Percentiles rank a stretch among this genome's conserved stretches.
Conservation (phyloP, 2,113 vertebrate genomes). For the Pachyramphus minor region DNA sequence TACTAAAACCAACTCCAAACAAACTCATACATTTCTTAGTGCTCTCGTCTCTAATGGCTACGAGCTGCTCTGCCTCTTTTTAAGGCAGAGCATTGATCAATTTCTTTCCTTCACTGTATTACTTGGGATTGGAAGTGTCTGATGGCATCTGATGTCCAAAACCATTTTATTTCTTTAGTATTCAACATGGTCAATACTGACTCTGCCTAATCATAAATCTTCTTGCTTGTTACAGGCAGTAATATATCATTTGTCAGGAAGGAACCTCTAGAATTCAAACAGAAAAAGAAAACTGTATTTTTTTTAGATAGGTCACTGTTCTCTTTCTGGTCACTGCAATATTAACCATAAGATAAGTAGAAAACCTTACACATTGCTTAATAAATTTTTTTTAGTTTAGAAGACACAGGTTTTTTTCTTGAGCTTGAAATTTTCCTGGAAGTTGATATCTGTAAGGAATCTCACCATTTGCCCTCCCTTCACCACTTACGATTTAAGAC, state of each 20-base stretch:
- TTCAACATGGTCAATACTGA: background rate
- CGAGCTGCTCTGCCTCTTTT: background rate
- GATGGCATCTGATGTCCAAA: background rate
- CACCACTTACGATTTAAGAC: background rate
- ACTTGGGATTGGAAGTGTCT: background rate
- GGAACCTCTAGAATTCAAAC: background rate
- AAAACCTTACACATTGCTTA: rapidly evolving
- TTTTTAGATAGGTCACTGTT: background rate
- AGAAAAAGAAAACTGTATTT: background rate
- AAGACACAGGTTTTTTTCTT: background rate
- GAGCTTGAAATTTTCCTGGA: background rate
- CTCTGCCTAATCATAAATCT: background rate
- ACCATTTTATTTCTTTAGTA: background rate
- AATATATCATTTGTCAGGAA: background rate
- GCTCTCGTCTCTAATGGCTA: background rate
- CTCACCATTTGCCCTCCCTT: background rate
- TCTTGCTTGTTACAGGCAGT: background rate
- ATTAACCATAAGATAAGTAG: background rate
- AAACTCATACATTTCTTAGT: background rate
- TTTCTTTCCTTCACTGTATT: background rate
- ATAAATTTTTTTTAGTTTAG: background rate
- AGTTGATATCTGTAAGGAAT: background rate
- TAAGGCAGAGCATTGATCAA: background rate
- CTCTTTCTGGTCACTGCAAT: background rate
- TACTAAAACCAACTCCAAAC: background rate